phyloP scores from a whole-genome alignment of 2,888 invertebrate genomes.

The Microctonus brassicae region DNA sequence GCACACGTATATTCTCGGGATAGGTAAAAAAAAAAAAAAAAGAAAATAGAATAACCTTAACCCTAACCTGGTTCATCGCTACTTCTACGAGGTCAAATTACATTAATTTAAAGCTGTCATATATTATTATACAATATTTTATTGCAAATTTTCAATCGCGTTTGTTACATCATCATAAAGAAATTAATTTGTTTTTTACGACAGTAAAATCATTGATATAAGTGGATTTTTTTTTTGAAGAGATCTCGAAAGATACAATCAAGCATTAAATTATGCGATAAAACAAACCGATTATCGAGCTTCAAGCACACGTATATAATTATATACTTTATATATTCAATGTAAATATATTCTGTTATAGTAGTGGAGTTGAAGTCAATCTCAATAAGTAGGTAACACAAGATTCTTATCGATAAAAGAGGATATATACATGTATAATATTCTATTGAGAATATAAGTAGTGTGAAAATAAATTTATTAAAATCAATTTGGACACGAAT shows the following conservation, averaged over 20 bases:
- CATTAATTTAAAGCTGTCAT: background rate
- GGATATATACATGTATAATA: background rate
- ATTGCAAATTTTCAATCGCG: background rate
- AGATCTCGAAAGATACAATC: background rate
- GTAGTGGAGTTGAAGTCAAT: background rate
- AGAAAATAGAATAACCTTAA: slow-evolving; percentile 22
- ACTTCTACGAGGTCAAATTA: slow-evolving; percentile 11
- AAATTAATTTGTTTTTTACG: too few relatives aligned
- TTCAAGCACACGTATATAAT: background rate
- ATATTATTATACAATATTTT: background rate
- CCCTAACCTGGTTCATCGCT: slow-evolving; percentile 20
- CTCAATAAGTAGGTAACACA: background rate
- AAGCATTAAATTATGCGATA: background rate
- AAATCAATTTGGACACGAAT: too few relatives aligned
- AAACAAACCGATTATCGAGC: background rate
- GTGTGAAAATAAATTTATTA: too few relatives aligned
- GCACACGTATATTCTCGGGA: slow-evolving; percentile 36
- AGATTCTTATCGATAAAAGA: background rate
- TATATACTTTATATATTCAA: too few relatives aligned
- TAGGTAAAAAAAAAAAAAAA: too few relatives aligned
- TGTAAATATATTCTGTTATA: too few relatives aligned
- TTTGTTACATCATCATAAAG: background rate
- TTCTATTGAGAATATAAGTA: too few relatives aligned
- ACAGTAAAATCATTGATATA: background rate
- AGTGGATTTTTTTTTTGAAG: background rate